Evolutionary conservation across 2,888 invertebrate genomes (phyloP).

Genomic region (Lithosia quadra): DNA sequence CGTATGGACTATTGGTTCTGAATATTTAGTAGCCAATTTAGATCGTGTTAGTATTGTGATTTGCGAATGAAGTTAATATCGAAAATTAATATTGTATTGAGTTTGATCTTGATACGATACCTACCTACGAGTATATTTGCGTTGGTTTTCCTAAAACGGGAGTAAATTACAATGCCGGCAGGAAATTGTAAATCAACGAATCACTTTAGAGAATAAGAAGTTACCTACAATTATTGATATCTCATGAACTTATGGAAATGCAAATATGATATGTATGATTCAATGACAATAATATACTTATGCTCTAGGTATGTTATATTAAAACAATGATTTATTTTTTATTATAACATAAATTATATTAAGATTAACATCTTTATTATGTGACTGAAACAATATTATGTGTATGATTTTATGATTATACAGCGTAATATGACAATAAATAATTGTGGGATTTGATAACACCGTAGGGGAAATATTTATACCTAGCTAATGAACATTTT

Average conservation of each 20-base stretch:
- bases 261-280: neutral
- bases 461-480: too few relatives aligned
- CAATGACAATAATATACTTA: neutral
- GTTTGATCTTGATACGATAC: neutral
- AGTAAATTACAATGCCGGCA: neutral
- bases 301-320: too few relatives aligned
- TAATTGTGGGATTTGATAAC: neutral
- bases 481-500: too few relatives aligned
- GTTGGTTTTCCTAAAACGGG: neutral
- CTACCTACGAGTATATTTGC: neutral
- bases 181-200: too few relatives aligned
- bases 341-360: too few relatives aligned
- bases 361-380: neutral
- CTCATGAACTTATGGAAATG: neutral
- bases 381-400: neutral
- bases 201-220: too few relatives aligned
- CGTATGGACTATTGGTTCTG: constrained; percentile 77
- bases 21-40: constrained; percentile 84
- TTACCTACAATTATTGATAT: neutral
- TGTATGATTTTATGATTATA: neutral
- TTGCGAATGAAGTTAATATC: constrained; percentile 54
- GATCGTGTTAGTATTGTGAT: constrained; percentile 66
- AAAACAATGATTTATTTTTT: too few relatives aligned
- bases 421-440: neutral
- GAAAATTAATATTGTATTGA: constrained; percentile 38